These are phyloP conservation scores for Tauraco hartlaubi DNA, from an alignment of 2,797 vertebrate species.

Conservation along the genomic window DNA sequence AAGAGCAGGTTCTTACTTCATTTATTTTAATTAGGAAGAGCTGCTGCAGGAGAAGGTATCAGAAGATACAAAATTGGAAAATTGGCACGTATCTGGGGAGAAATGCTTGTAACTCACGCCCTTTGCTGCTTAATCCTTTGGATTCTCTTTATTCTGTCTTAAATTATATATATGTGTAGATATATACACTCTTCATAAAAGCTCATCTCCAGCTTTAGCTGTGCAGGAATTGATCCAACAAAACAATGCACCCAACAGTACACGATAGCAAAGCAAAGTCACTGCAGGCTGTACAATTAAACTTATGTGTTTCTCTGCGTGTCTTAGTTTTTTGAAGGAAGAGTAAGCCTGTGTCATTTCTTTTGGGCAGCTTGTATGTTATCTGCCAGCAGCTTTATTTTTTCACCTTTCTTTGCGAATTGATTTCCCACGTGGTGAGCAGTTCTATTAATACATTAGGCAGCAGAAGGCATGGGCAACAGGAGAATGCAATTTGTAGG, in stretches of 20 bases:
- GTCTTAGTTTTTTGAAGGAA: not conserved
- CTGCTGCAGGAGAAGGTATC: not conserved
- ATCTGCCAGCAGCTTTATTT: not conserved
- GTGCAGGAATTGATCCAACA: not conserved
- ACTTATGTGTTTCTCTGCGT: not conserved
- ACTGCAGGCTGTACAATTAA: not conserved
- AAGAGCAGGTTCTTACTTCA: not conserved
- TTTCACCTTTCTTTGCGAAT: not conserved
- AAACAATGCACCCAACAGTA: not conserved
- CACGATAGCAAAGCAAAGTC: not conserved
- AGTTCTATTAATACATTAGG: not conserved
- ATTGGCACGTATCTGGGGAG: rapidly evolving
- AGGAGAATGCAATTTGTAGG: not conserved
- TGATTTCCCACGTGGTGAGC: not conserved
- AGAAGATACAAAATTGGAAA: not conserved
- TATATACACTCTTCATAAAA: not conserved
- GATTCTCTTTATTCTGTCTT: not conserved
- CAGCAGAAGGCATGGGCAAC: not conserved
- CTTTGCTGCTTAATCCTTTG: not conserved
- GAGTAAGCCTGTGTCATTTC: not conserved
- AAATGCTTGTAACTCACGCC: not conserved
- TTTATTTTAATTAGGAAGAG: not conserved
- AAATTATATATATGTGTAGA: not conserved
- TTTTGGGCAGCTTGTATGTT: not conserved
- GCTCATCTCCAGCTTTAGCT: not conserved